A percentile compares a stretch with the other conserved stretches of the same genome.
Conservation (phyloP, 1,140 invertebrate species). For the Bathynomus jamesi region DNA sequence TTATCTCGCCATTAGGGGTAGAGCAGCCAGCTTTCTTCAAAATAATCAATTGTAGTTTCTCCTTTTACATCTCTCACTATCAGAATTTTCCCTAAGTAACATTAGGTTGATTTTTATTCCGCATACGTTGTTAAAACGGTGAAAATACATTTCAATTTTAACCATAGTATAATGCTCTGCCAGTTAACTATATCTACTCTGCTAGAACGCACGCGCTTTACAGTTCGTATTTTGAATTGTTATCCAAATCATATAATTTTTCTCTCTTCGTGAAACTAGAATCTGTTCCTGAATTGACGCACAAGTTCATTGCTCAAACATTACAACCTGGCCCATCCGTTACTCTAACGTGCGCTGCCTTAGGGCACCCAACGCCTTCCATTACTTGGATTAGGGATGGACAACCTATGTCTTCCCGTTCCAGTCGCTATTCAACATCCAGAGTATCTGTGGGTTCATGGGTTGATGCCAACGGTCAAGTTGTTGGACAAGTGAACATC, state of each 20-base stretch:
- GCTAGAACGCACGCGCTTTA: background rate
- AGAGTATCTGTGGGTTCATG: constrained; percentile 21
- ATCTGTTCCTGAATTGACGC: constrained; percentile 67
- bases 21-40: too few relatives aligned
- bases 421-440: background rate
- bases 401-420: constrained; percentile 7
- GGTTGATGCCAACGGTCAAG: constrained; percentile 46
- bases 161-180: too few relatives aligned
- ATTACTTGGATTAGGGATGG: constrained; percentile 79
- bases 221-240: background rate
- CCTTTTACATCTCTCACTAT: background rate
- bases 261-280: too few relatives aligned
- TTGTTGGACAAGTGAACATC: constrained; percentile 80
- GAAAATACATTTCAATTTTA: too few relatives aligned
- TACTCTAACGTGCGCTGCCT: constrained; percentile 71
- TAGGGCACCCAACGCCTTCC: constrained; percentile 74
- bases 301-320: constrained; percentile 75
- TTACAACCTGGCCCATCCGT: constrained; percentile 66
- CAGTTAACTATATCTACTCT: background rate
- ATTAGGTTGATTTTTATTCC: background rate
- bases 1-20: constrained; percentile 22
- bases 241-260: too few relatives aligned
- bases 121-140: background rate
- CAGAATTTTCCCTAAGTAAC: background rate
- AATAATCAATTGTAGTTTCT: too few relatives aligned